Evolutionary conservation across 2,888 invertebrate genomes (phyloP), one percentile per base, ranked within the genome.

Genomic region (Cyclophora punctaria): DNA sequence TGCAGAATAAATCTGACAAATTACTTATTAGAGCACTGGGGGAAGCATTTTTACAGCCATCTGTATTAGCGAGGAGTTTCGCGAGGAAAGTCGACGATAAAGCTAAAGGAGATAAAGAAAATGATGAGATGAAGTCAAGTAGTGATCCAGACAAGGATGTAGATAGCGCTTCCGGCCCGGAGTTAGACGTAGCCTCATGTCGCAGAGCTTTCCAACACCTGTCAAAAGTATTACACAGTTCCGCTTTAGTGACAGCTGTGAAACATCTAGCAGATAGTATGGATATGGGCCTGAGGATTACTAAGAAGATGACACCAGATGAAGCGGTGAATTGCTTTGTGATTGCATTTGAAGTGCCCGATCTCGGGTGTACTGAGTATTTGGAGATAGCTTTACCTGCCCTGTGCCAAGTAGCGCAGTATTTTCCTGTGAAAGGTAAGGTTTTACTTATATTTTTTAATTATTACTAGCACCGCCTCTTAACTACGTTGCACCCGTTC

Each of bases 61-160:
- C 77, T 3, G 76, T 93, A 55, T 80, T 97, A 48, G 92, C 94
- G 46, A 89, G 91, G 64, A 95, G 89, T 94, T 97, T 88, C 77
- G 84, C 90, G 62, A 73, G 83, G 67, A 83, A 89, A 81, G 41
- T 85, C 62, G 58, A 49, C 34, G 66, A 69, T 7, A 62, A 62
- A 5, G 63, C 58, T 20, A 67, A 59, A 48, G 66, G 66, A 85
- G 85, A 79, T 59, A 85, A 85, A 63, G 85, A 84, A 59, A 78
- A 74, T 49, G 75, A 80, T 66, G 83, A 80, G 52, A 82, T 76
- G 78, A 77, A 82, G 63, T 80, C 81, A 41, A 75, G 82, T 4
- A 80, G 80, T 48, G 96, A 97, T 73, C 91, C 93, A 58, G 97
- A 97, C 65, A 97, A 97, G 81, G 97, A 97, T 71, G 93, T 94